Evolutionary conservation across 2,797 vertebrate genomes (phyloP), one percentile per base, ranked within the genome.

Genomic region (Pelodytes ibericus): DNA sequence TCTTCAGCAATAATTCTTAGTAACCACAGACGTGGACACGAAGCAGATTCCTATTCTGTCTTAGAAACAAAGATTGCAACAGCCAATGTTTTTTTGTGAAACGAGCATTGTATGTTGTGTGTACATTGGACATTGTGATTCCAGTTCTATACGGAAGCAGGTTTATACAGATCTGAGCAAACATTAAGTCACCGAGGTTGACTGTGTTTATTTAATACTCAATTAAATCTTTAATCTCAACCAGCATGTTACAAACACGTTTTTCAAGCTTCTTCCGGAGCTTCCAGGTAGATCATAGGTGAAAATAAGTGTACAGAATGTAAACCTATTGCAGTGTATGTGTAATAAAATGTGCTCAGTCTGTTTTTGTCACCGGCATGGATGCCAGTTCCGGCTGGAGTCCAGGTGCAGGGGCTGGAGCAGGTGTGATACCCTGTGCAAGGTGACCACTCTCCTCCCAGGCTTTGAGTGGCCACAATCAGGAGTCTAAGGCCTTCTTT

Each of bases 171-270:
- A 18, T 41, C 60, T 71, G 33, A 36, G 26, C 31, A 77, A 65
- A 77, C 49, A 64, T 8, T 3, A 61, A 15, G 31, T 15, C 53
- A 57, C 41, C 74, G n/a, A 11, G 49, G 24, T 73, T 22, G 30
- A 65, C 18, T 9, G 18, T 31, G 26, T 71, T 78, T 31, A 16
- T 27, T 64, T 72, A 65, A 60, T 58, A 65, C 27, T 47, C 4
- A 27, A 70, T 72, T 24, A 66, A 58, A 51, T 51, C 51, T 36
- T 9, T n/a, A 33, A 15, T 39, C 39, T 78, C 49, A 26, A 65
- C 30, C 58, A 26, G 59, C 75, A 77, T 22, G 33, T 47, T 51
- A 66, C 58, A 72, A 78, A 78, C 75, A 61, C 41, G 75, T 72
- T 67, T 59, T 51, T 72, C 75, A 30, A n/a, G 25, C 63, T 62